Evolutionary conservation across 2,113 vertebrate species (phyloP).

Genomic region (Dicaeum eximium): DNA sequence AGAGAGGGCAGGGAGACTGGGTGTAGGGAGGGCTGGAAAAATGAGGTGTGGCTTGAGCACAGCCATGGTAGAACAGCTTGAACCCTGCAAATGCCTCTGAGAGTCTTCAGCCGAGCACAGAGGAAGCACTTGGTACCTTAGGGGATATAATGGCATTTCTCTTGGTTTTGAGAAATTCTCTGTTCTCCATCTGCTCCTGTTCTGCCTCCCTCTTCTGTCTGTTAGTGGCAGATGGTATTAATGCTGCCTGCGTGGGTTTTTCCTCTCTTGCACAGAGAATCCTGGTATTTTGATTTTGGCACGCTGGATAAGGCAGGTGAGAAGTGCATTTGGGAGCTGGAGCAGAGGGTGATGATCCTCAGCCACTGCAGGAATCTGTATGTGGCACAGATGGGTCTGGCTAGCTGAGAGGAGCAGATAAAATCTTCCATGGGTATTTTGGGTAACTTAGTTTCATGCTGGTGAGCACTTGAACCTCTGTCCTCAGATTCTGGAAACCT

Average conservation of each 20-base stretch:
- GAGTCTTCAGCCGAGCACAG: accelerated
- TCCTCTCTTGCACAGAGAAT: not conserved
- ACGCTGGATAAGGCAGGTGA: not conserved
- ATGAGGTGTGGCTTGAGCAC: constrained; percentile 14
- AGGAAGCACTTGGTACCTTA: not conserved
- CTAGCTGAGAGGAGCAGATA: not conserved
- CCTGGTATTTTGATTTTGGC: not conserved
- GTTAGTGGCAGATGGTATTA: not conserved
- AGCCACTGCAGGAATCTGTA: not conserved
- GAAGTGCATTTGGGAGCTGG: not conserved
- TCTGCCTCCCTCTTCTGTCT: not conserved
- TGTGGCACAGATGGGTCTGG: not conserved
- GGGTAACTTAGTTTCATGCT: not conserved
- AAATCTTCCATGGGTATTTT: not conserved
- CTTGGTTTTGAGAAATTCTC: not conserved
- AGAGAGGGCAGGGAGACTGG: not conserved
- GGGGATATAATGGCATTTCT: not conserved
- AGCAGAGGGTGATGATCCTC: not conserved
- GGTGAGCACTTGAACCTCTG: not conserved
- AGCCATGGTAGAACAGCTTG: not conserved
- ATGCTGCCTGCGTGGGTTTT: not conserved
- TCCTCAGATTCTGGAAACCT: not conserved
- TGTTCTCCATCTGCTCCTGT: not conserved
- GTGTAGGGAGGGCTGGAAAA: not conserved
- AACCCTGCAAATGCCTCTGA: not conserved